A percentile compares a stretch with the other conserved stretches of the same genome.
Evolutionary conservation across 2,113 vertebrate genomes (phyloP).

Genomic region (Agelaius phoeniceus): DNA sequence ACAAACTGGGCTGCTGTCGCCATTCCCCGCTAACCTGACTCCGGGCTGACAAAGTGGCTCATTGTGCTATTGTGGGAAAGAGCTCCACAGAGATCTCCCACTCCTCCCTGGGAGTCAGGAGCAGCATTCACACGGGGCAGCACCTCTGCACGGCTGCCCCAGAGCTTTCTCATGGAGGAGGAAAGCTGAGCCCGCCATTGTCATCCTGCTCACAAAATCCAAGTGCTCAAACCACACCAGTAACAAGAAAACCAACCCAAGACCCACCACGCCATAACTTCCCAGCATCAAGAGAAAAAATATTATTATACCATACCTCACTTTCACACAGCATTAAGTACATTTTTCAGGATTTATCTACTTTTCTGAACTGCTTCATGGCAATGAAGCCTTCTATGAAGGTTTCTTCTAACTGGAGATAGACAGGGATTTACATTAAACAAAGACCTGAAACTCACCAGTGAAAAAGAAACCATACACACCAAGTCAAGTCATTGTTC

Average conservation of each 20-base stretch:
- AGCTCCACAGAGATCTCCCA: slow-evolving; percentile 69
- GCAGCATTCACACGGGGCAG: slow-evolving; percentile 65
- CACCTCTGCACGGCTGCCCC: slow-evolving; percentile 57
- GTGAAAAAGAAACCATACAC: not conserved
- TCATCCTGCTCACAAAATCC: not conserved
- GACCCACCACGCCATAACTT: not conserved
- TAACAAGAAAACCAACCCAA: not conserved
- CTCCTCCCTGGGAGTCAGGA: slow-evolving; percentile 51
- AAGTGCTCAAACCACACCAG: not conserved
- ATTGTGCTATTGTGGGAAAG: slow-evolving; percentile 81
- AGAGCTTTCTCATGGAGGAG: slow-evolving; percentile 25
- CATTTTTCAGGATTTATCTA: not conserved
- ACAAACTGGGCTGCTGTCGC: not conserved
- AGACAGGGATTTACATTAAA: not conserved
- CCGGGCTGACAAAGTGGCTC: slow-evolving; percentile 60
- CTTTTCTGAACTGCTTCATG: not conserved
- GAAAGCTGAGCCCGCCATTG: slow-evolving; percentile 9
- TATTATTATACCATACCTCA: not conserved
- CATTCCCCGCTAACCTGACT: slow-evolving; percentile 61
- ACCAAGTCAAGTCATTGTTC: not conserved
- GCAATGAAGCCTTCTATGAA: not conserved
- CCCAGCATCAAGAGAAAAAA: not conserved
- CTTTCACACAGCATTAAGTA: not conserved
- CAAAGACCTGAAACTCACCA: not conserved
- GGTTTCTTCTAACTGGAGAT: not conserved